phyloP scores from a whole-genome alignment of 2,797 vertebrate genomes.

The Gallinago stenura region DNA sequence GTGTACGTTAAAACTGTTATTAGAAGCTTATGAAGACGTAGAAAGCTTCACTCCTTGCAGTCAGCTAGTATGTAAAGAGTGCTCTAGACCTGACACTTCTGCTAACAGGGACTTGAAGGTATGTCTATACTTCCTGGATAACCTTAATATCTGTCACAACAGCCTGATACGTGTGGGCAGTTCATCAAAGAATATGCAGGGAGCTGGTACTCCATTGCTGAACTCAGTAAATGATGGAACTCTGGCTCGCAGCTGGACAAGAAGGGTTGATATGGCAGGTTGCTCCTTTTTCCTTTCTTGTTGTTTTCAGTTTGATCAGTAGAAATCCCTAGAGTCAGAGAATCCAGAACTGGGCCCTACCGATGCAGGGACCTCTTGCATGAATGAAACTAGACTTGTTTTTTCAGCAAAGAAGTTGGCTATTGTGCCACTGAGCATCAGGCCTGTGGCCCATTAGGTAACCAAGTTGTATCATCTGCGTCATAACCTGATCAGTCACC shows the following conservation, averaged over 20 bases:
- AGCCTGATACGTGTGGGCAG: neutral
- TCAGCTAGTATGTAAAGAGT: neutral
- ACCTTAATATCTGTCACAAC: neutral
- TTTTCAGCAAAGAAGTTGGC: neutral
- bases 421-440: neutral
- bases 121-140: neutral
- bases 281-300: neutral
- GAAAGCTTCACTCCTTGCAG: neutral
- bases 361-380: neutral
- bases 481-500: neutral
- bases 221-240: neutral
- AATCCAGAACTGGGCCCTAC: neutral
- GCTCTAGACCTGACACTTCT: neutral
- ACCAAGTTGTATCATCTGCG: neutral
- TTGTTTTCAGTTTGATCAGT: neutral
- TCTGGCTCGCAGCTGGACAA: neutral
- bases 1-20: neutral
- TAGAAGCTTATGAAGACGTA: neutral
- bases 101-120: neutral
- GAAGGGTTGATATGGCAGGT: rapidly evolving
- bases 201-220: neutral
- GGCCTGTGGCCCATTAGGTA: neutral
- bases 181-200: neutral
- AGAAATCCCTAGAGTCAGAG: neutral
- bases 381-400: neutral